Base-by-base conservation (phyloP, 2,888 invertebrate genomes). In the Drosophila nigricruria region DNA sequence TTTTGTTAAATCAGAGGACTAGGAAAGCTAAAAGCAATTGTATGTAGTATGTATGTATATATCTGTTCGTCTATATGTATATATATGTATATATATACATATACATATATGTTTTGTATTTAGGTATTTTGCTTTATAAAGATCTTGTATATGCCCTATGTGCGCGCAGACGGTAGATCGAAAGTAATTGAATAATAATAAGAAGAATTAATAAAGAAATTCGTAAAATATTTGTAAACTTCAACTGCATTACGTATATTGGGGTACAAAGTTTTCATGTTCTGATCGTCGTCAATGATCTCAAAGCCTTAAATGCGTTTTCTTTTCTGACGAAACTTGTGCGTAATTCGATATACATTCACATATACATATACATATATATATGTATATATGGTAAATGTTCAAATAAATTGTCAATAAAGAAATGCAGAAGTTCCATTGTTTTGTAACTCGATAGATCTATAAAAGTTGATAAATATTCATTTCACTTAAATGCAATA, bases 1-100 rank as follows among this genome's bases (percentile, higher is more conserved):
- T 14, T 43, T 25, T 5, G 12, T 60, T 66, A 78, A 88, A 82
- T 81, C 64, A 85, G 73, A 79, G 70, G 57, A 82, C 86, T 87
- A 87, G 86, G 81, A 79, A 87, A 87, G 86, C 88, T 87, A 88
- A 88, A 87, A 87, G 88, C 86, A 88, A 81, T 84, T 85, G 62
- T 73, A 65, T 67, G 61, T 71, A 60, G 69, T 80, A 73, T 71
- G 63, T 76, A 67, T 80, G 62, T 77, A 78, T 74, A 62, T 71
- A 66, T 60, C 53, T 68, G 49, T 71, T 62, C 66, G 59, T 63
- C 64, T 80, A 59, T 76, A 54, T 73, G 36, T 70, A 56, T 68
- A 68, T 78, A 64, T 68, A 27, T 80, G 50, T 73, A 47, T 73
- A 27, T 49, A 27, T 23, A 34, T 43, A 20, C 40, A 34, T 42